Conservation (phyloP, 2,797 vertebrate genomes). For the Gobionotothen gibberifrons region DNA sequence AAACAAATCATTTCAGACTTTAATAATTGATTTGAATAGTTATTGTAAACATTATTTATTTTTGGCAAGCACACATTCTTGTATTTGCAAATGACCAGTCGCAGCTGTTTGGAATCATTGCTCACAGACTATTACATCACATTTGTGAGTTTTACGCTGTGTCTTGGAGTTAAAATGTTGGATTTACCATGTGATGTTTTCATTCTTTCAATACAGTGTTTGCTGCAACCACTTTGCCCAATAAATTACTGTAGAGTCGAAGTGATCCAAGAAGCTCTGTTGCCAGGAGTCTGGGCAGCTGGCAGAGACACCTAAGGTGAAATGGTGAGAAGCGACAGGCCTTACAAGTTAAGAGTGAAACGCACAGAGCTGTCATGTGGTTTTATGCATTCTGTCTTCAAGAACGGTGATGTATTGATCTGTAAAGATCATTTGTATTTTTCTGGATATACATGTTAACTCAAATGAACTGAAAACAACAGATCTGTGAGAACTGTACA, state of each 20-base stretch:
- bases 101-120: background rate
- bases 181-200: background rate
- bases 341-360: constrained; percentile 1
- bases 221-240: background rate
- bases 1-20: background rate
- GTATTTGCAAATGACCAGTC: background rate
- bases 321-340: constrained; percentile 1
- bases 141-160: background rate
- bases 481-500: no score
- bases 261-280: background rate
- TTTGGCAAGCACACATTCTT: background rate
- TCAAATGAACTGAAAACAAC: no score
- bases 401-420: background rate
- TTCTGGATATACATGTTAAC: no score
- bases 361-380: background rate
- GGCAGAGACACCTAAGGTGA: background rate
- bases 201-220: background rate
- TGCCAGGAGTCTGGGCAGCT: background rate
- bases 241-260: background rate
- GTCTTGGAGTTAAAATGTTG: background rate
- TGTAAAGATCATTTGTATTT: no score
- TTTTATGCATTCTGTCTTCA: background rate
- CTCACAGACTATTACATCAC: background rate
- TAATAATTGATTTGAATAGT: background rate
- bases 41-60: background rate